These are phyloP conservation scores for Threskiornis aethiopicus DNA, from an alignment of 2,797 vertebrate genomes.

Conservation along the genomic window DNA sequence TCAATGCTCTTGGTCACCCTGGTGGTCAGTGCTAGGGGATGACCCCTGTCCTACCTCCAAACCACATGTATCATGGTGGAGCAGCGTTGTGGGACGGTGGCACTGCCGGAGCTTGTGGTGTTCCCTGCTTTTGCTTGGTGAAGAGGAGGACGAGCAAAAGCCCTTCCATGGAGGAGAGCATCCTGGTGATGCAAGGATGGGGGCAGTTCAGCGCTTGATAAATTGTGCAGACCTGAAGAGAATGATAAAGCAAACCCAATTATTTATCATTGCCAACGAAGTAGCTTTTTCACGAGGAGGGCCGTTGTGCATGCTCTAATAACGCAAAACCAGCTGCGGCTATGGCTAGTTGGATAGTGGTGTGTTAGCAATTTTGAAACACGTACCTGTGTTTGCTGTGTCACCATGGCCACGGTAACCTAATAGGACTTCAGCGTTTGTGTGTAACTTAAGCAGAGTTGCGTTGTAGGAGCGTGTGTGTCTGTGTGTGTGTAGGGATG, in stretches of 20 bases:
- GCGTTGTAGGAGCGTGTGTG: neutral
- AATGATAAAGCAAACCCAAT: neutral
- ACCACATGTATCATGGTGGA: fast-evolving
- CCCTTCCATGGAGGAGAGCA: neutral
- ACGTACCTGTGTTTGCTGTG: neutral
- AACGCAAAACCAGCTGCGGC: neutral
- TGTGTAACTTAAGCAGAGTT: neutral
- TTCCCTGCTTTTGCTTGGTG: neutral
- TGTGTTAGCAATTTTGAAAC: neutral
- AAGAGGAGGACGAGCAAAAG: neutral
- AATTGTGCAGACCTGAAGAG: neutral
- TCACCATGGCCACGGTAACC: neutral
- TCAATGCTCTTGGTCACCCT: neutral
- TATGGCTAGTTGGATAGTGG: neutral
- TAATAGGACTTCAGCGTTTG: neutral
- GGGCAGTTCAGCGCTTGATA: neutral
- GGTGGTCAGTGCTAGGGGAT: neutral
- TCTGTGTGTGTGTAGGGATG: neutral
- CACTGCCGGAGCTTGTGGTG: neutral
- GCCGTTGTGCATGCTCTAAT: neutral
- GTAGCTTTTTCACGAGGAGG: neutral
- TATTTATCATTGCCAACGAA: neutral
- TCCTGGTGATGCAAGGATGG: neutral
- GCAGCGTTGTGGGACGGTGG: too few species aligned
- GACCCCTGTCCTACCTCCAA: neutral